Conservation (phyloP, 2,888 invertebrate genomes). For the Adela reaumurella region DNA sequence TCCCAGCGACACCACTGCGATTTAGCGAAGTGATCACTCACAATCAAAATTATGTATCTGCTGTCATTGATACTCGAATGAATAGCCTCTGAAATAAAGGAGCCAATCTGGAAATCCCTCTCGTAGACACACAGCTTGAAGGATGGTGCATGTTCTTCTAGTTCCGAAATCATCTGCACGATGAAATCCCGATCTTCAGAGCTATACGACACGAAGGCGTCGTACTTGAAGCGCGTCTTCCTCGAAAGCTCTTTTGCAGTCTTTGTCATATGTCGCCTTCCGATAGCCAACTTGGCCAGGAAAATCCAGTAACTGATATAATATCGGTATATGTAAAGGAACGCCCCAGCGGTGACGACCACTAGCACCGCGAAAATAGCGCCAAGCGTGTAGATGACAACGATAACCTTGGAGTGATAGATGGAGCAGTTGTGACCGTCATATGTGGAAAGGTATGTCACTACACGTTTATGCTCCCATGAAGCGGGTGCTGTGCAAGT, state of each 20-base stretch:
- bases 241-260: conserved; percentile 16
- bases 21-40: conserved; percentile 65
- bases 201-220: conserved; percentile 60
- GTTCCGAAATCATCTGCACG: conserved; percentile 52
- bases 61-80: conserved; percentile 61
- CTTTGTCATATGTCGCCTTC: conserved; percentile 26
- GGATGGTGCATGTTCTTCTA: conserved; percentile 58
- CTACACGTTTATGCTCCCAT: conserved; percentile 39
- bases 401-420: conserved; percentile 33
- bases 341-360: conserved; percentile 21
- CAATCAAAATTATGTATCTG: conserved; percentile 61
- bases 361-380: conserved; percentile 31
- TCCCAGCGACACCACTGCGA: conserved; percentile 74
- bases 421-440: conserved; percentile 34
- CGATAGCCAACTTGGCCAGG: conserved; percentile 48
- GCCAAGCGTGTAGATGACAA: conserved; percentile 38
- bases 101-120: conserved; percentile 63
- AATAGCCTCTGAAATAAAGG: conserved; percentile 63
- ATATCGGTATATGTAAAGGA: conserved; percentile 39
- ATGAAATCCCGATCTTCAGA: conserved; percentile 62
- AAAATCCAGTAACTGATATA: conserved; percentile 56
- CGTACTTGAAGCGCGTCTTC: conserved; percentile 41
- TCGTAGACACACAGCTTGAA: conserved; percentile 67
- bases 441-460: conserved; percentile 36
- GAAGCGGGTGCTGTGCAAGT: conserved; percentile 41